Evolutionary conservation across 2,113 vertebrate genomes (phyloP).

Genomic region (Platycercus adscitus): DNA sequence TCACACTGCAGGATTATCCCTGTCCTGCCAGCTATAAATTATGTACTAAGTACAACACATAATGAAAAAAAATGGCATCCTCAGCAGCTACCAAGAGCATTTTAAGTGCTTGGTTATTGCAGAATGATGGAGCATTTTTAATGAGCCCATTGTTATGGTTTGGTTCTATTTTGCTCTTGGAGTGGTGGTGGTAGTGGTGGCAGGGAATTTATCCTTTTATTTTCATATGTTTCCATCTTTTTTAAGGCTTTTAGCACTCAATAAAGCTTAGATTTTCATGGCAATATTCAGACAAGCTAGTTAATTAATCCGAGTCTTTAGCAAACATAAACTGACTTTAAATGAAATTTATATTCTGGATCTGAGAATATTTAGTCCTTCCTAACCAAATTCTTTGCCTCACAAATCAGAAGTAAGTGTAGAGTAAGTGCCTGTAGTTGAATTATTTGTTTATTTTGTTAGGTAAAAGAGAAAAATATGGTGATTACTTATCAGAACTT

Average conservation of each 20-base stretch:
- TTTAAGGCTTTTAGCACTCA: slow-evolving; percentile 64
- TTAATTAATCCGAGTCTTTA: slow-evolving; percentile 11
- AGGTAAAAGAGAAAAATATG: background rate
- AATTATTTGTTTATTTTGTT: background rate
- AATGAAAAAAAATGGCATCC: slow-evolving; percentile 73
- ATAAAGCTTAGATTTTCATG: slow-evolving; percentile 58
- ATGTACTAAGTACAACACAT: slow-evolving; percentile 62
- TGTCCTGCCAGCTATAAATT: slow-evolving; percentile 76
- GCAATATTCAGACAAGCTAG: slow-evolving; percentile 39
- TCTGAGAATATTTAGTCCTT: background rate
- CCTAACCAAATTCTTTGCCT: background rate
- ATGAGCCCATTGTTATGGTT: slow-evolving; percentile 63
- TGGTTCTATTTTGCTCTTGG: slow-evolving; percentile 38
- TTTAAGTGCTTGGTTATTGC: slow-evolving; percentile 68
- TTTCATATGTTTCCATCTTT: slow-evolving; percentile 56
- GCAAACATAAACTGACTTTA: background rate
- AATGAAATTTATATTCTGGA: slow-evolving; percentile 31
- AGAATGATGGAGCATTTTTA: slow-evolving; percentile 68
- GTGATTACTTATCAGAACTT: background rate
- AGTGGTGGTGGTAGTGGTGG: background rate
- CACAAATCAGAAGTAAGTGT: background rate
- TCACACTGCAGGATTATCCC: slow-evolving; percentile 62
- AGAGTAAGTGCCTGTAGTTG: background rate
- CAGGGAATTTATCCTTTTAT: slow-evolving; percentile 54
- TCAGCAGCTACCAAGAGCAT: slow-evolving; percentile 58